Conservation (phyloP, 2,113 vertebrate genomes). For the Steatornis caripensis region DNA sequence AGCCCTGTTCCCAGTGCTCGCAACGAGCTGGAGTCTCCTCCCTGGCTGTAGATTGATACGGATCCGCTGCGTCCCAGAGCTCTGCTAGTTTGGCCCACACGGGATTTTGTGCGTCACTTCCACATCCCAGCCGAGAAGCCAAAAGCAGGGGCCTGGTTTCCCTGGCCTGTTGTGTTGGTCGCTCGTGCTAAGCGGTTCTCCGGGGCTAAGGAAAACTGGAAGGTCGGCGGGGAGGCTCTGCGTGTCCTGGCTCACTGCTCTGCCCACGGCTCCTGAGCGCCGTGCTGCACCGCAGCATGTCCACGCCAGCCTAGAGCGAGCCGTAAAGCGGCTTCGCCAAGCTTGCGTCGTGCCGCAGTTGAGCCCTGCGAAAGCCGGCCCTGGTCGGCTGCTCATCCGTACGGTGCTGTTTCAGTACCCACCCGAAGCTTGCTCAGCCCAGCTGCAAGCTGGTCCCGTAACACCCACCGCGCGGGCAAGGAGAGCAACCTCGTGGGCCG, state of each 20-base stretch:
- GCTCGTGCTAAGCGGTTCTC: neutral
- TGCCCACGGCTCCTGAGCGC: neutral
- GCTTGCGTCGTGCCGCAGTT: accelerated
- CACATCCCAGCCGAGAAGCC: neutral
- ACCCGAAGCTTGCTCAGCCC: neutral
- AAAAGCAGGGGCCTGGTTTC: neutral
- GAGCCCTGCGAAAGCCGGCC: neutral
- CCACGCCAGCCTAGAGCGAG: neutral
- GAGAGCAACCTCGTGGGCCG: neutral
- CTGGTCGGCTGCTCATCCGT: neutral
- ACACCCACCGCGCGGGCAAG: neutral
- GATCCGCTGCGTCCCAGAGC: neutral
- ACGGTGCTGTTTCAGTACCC: neutral
- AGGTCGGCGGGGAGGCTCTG: neutral
- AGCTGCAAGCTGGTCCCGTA: accelerated
- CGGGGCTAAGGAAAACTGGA: too few species aligned
- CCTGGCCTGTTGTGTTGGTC: neutral
- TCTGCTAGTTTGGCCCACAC: neutral
- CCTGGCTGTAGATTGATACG: neutral
- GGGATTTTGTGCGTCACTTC: neutral
- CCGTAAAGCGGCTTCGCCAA: accelerated
- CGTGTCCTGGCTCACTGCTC: neutral
- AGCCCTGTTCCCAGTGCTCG: accelerated
- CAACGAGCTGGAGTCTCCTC: neutral
- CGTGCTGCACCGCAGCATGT: accelerated